Evolutionary conservation across 1,140 invertebrate species (phyloP).

Genomic region (Radopholus similis): DNA sequence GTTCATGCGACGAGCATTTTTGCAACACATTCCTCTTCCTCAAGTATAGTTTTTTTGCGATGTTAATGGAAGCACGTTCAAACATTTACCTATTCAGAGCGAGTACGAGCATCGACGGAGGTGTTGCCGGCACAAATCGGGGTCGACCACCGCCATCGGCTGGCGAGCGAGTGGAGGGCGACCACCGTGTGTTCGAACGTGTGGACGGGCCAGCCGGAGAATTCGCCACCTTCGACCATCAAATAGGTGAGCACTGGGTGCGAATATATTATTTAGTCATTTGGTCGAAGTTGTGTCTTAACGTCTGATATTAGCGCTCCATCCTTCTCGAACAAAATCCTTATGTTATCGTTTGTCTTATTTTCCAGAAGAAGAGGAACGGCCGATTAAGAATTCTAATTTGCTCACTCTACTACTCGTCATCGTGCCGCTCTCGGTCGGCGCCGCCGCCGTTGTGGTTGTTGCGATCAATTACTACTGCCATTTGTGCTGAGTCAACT

Average conservation of each 20-base stretch:
- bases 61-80: background rate
- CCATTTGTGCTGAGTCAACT: constrained; percentile 38
- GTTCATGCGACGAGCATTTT: constrained; percentile 38
- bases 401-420: constrained; percentile 42
- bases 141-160: background rate
- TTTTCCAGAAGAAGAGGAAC: background rate
- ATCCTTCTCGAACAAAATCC: constrained; percentile 22
- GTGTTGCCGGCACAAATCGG: background rate
- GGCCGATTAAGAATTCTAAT: constrained; percentile 13
- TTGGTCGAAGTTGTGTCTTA: background rate
- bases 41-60: background rate
- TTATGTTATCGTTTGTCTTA: background rate
- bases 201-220: constrained; percentile 23
- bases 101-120: constrained; percentile 1
- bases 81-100: constrained; percentile 13
- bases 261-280: background rate
- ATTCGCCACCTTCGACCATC: constrained; percentile 21
- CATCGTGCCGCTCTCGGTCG: constrained; percentile 45
- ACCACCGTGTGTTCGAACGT: constrained; percentile 19
- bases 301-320: constrained; percentile 27
- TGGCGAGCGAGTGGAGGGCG: constrained; percentile 1
- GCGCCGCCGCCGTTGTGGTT: constrained; percentile 41
- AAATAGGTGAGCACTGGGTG: background rate
- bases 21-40: constrained; percentile 48
- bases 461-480: constrained; percentile 50